Conservation (phyloP, 2,113 vertebrate species). For the Nyctereutes procyonoides region DNA sequence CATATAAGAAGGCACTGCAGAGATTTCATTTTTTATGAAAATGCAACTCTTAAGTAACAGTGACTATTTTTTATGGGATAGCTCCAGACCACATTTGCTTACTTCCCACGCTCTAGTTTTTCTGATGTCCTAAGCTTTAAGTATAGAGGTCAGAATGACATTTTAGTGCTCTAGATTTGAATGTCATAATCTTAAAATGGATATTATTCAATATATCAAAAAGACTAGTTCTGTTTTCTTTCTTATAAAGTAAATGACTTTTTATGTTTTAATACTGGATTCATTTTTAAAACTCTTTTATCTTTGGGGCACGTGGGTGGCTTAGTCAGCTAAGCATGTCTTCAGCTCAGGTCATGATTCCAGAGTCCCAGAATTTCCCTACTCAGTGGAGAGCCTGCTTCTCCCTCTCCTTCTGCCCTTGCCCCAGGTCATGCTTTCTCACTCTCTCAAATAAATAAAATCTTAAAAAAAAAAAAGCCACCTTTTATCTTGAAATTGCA, state of each 20-base stretch:
- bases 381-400: too few species aligned
- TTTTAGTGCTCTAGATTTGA: conserved; percentile 19
- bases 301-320: background rate
- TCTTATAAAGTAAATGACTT: conserved; percentile 12
- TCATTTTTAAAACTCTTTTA: conserved; percentile 39
- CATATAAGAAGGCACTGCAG: conserved; percentile 52
- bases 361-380: too few species aligned
- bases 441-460: too few species aligned
- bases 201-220: background rate
- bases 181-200: conserved; percentile 56
- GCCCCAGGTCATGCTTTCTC: too few species aligned
- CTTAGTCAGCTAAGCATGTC: too few species aligned
- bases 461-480: too few species aligned
- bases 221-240: conserved; percentile 34
- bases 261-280: conserved; percentile 15
- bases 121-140: conserved; percentile 40
- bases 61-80: conserved; percentile 78
- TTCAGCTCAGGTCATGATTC: too few species aligned
- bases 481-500: conserved; percentile 34
- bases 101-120: conserved; percentile 70
- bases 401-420: too few species aligned
- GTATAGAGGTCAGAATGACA: conserved; percentile 61
- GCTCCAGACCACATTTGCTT: conserved; percentile 78
- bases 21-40: conserved; percentile 69
- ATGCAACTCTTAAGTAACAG: conserved; percentile 70